Evolutionary conservation across 64 coral and sea anemone species (phyloP).

Genomic region (Pocillopora damicornis): DNA sequence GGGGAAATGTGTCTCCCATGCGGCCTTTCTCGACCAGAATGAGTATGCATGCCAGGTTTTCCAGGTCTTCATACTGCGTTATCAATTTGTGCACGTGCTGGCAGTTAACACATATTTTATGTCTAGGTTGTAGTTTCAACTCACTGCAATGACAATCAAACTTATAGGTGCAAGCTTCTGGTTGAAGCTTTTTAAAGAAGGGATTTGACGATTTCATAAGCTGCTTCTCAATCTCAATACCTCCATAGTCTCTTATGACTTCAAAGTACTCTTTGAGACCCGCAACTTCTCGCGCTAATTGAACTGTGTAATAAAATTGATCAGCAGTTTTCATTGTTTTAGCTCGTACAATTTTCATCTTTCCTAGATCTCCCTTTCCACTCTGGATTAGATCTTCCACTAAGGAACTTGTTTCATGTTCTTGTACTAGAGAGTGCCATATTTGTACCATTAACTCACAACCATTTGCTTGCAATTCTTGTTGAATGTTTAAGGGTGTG

Average conservation of each 20-base stretch:
- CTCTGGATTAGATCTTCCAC: background rate
- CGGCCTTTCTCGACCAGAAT: conserved; percentile 37
- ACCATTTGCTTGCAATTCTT: background rate
- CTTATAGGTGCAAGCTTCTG: background rate
- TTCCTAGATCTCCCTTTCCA: background rate
- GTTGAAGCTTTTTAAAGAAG: conserved; percentile 36
- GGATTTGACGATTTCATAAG: conserved; percentile 28
- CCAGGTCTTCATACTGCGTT: conserved; percentile 37
- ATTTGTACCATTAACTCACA: background rate
- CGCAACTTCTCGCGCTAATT: background rate
- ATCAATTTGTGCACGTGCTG: conserved; percentile 24
- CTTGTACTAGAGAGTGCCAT: background rate
- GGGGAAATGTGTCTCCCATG: conserved; percentile 46
- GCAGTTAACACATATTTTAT: background rate
- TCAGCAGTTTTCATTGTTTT: conserved; percentile 11
- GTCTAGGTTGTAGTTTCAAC: background rate
- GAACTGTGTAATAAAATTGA: conserved; percentile 21
- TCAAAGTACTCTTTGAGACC: conserved; percentile 1
- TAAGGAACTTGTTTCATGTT: conserved; percentile 19
- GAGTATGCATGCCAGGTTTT: conserved; percentile 28
- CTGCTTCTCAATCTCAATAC: background rate
- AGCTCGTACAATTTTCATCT: conserved; percentile 31
- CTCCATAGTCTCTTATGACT: conserved; percentile 26
- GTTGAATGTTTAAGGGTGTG: background rate
- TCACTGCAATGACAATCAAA: conserved; percentile 11